Evolutionary conservation across 2,113 vertebrate species (phyloP), one percentile per base, ranked within the genome.

Genomic region (Girardinichthys multiradiatus): DNA sequence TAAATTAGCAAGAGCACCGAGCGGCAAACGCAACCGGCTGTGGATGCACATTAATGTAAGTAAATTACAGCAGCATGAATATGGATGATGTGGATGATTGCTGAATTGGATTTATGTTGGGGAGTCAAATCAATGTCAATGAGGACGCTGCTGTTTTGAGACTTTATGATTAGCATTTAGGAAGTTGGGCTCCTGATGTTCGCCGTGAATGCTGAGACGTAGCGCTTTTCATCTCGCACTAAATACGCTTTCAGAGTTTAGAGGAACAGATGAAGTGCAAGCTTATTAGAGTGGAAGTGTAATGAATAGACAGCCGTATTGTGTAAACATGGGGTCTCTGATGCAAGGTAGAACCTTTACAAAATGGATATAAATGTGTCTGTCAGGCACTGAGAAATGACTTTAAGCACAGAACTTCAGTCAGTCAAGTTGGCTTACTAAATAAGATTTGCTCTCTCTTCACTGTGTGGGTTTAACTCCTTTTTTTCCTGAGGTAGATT

Each of bases 81-180:
- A 89, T 86, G 86, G 84, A 89, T 86, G 80, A 83, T 69, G 82
- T 19, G 62, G 80, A 74, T 82, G 85, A 87, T 86, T 87, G 84
- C 79, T 62, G 79, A 80, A 86, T 83, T 86, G 83, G 86, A 90
- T 89, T 89, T 66, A 84, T 64, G 81, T 84, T 83, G 70, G 86
- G 48, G 69, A 85, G 86, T 74, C 86, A 86, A 87, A 89, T 90
- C 89, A 91, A 89, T 85, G 90, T 89, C 85, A 85, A 57, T 27
- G 86, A 80, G 86, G 90, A 91, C 85, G 48, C 67, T 26, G 81
- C 72, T 81, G 85, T 87, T 87, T 86, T 48, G 21, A 68, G 86
- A 83, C 81, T 85, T 85, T 86, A 78, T 85, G 74, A 88, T 90
- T 82, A 81, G 74, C 72, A 65, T 86, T 86, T 85, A 90, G 77